phyloP scores from a whole-genome alignment of 2,888 invertebrate genomes.

The Sphinx pinastri region DNA sequence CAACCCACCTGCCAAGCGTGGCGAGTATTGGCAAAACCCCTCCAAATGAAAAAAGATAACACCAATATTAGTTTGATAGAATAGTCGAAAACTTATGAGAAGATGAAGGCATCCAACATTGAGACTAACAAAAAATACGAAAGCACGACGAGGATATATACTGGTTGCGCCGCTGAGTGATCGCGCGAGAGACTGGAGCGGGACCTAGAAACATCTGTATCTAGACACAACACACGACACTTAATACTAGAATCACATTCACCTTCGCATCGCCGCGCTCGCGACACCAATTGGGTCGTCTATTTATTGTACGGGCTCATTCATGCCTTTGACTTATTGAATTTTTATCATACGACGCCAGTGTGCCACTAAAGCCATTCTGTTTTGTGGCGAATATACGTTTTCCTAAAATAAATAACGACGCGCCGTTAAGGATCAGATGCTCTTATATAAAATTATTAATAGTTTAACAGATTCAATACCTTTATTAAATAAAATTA shows the following conservation, averaged over 20 bases:
- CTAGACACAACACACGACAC: neutral
- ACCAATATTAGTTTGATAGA: too few species aligned
- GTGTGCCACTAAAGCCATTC: constrained; percentile 10
- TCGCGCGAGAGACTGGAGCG: constrained; percentile 3
- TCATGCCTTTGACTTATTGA: constrained; percentile 19
- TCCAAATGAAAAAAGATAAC: too few species aligned
- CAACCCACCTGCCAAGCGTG: too few species aligned
- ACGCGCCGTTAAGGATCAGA: too few species aligned
- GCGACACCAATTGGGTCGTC: constrained; percentile 9
- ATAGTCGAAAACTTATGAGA: too few species aligned
- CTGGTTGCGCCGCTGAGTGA: neutral
- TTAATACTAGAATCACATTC: too few species aligned
- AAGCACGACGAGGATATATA: neutral
- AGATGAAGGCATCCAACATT: too few species aligned
- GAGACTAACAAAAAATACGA: neutral
- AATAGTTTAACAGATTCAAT: too few species aligned
- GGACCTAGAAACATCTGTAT: constrained; percentile 1
- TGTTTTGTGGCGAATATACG: neutral
- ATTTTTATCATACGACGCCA: constrained; percentile 16
- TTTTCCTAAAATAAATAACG: constrained; percentile 1
- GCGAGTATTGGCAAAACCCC: too few species aligned
- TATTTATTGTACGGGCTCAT: constrained; percentile 2
- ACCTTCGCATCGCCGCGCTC: neutral
- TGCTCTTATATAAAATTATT: too few species aligned
- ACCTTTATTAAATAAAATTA: too few species aligned